Base-by-base conservation (phyloP, 30 jellyfish, hydroid and myxozoan species). In the Sanderia malayensis region DNA sequence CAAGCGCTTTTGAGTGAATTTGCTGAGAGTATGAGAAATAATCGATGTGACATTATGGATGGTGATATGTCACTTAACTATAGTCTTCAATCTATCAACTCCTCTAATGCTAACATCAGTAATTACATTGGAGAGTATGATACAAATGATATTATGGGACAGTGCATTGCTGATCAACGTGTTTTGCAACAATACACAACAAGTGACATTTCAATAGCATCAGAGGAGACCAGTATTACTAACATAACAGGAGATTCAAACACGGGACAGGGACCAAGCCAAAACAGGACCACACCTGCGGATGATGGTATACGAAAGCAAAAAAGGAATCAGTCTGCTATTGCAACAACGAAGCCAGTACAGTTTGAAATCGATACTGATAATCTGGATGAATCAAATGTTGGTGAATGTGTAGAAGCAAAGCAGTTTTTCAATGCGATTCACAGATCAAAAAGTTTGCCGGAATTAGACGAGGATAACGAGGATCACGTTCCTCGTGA, bases 281-380 rank as follows among this genome's bases (percentile, higher is more conserved):
- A 4, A 13, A 37, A 37, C 52, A 37, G 13, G 6, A 4, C 52
- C 6, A 13, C 6, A 4, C 52, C 6, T 4, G 10, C 6, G 13
- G 13, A 4, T 6, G 10, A 13, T 4, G 52, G 10, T 6, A 13
- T 4, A 4, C 6, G 52, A 37, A 37, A 4, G 6, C 13, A 6
- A 4, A 13, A 13, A 4, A 6, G 13, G 52, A 37, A 13, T 13
- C 52, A 37, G 52, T 13, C 52, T 37, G 6, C 88, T 1, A 76
- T 60, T 19, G 65, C 73, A 13, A 21, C 52, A 19, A 76, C 55
- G 17, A 29, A 55, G 1, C 57, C 22, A 23, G 68, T 73, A 17
- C 74, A 46, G 18, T 76, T 76, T 47, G 88, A 76, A 33, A 76
- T 76, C 18, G 88, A 76, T 46, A 76, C 88, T 9, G 88, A 76